Evolutionary conservation across 1,140 invertebrate species (phyloP).

Genomic region (Holcopasites calliopsidis): DNA sequence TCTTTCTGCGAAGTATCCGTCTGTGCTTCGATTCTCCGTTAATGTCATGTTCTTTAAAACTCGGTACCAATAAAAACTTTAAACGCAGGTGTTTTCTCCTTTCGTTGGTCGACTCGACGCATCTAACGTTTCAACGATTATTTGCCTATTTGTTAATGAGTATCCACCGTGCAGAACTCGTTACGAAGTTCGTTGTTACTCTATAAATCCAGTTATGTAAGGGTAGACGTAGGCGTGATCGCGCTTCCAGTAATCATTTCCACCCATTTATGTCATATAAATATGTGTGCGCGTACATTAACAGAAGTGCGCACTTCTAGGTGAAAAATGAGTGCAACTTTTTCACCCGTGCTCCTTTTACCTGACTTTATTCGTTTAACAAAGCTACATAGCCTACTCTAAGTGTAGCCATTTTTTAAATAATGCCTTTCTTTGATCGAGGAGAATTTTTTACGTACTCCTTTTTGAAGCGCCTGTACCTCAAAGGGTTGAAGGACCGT

Average conservation of each 20-base stretch:
- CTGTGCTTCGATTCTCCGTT: slow-evolving; percentile 4
- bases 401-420: too few species aligned
- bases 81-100: slow-evolving; percentile 19
- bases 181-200: slow-evolving; percentile 32
- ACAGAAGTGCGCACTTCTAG: too few species aligned
- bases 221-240: slow-evolving; percentile 23
- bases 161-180: neutral
- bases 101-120: neutral
- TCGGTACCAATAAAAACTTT: slow-evolving; percentile 55
- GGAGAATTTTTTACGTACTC: too few species aligned
- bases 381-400: too few species aligned
- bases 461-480: too few species aligned
- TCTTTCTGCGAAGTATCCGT: neutral
- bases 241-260: slow-evolving; percentile 18
- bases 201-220: slow-evolving; percentile 31
- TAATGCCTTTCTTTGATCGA: too few species aligned
- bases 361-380: too few species aligned
- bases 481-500: too few species aligned
- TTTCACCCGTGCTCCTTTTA: too few species aligned
- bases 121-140: neutral
- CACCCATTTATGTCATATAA: neutral
- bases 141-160: slow-evolving; percentile 21
- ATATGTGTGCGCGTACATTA: neutral
- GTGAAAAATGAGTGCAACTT: too few species aligned
- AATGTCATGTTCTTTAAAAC: slow-evolving; percentile 23